Evolutionary conservation across 2,113 vertebrate species (phyloP), one percentile per base, ranked within the genome.

Genomic region (Plotosus lineatus): DNA sequence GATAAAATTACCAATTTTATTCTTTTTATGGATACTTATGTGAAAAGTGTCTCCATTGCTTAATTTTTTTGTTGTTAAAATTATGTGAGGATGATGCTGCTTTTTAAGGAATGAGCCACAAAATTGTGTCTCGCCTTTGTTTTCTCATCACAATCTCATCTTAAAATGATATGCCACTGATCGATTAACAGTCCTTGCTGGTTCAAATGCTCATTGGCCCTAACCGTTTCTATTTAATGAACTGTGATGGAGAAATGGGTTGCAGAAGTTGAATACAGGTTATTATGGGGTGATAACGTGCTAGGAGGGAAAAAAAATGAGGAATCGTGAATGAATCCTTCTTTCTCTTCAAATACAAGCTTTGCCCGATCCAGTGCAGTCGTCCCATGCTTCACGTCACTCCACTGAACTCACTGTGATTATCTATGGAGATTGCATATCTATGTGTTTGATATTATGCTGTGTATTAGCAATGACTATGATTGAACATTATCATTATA

Each of bases 271-370:
- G 80, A 82, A 82, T 72, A 71, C 78, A n/a, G 82, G 78, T 87
- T 77, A 84, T 84, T 85, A 84, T 21, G 63, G 48, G 72, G 66
- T 46, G 75, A 78, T 81, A 74, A 82, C 77, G 78, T 74, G 56
- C 66, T 40, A 55, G 75, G 66, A 75, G 26, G 51, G 63, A 48
- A 38, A n/a, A 66, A 26, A 23, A 38, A 33, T 3, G 51, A 75
- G 51, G 48, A 50, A 48, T 61, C 28, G 61, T 69, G 21, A 4
- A 19, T 65, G 33, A 58, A 42, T 44, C 40, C 26, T 60, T 50
- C 26, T 5, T 31, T 40, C 23, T 65, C 36, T 76, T 6, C 4
- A 12, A n/a, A 56, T 60, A 42, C 46, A n/a, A n/a, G n/a, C n/a
- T n/a, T n/a, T n/a, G n/a, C 9, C 17, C 38, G 60, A 31, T 63